Evolutionary conservation across 2,888 invertebrate species (phyloP), one percentile per base, ranked within the genome.

Genomic region (Apodemia hepburni): DNA sequence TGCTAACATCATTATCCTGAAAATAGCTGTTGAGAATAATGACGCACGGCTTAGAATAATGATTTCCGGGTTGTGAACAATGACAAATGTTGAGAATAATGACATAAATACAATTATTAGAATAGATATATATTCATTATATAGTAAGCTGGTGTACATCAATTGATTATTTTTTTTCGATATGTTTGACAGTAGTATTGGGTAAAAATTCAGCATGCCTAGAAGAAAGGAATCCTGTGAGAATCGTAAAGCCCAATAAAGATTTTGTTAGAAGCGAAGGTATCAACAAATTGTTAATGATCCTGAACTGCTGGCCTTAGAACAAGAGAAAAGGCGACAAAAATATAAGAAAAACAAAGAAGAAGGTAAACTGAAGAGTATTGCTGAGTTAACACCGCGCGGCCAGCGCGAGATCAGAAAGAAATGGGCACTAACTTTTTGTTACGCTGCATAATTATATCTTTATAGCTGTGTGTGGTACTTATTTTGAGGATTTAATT

Each of bases 311-410:
- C 51, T 66, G 42, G 62, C 60, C 17, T 61, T 62, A 60, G 64
- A 66, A 49, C 61, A 65, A 61, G 65, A 63, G 29, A 63, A 65
- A 63, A 65, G 63, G 38, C 57, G 65, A 42, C 38, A 65, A 8
- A 61, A 61, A 54, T 65, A 65, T 65, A 61, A 61, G 54, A 65
- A 35, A 18, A 61, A 38, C 4, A 65, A 62, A 65, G 62, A 62
- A 51, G 60, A 62, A 42, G 60, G 62, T 38, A 65, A 65, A 59
- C 49, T 62, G 29, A 65, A 65, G 59, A 17, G 38, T 7, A 60
- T 62, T 58, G 17, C 62, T 15, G 27, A 64, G 47, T 49, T 58
- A 62, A 54, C 65, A 18, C 62, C 62, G 12, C 64, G 59, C 29
- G 54, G 38, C 12, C 61, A 61, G 27, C 35, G 59, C 17, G 61